Evolutionary conservation across 2,797 vertebrate species (phyloP), one percentile per base, ranked within the genome.

Genomic region (Rhynchotus rufescens): DNA sequence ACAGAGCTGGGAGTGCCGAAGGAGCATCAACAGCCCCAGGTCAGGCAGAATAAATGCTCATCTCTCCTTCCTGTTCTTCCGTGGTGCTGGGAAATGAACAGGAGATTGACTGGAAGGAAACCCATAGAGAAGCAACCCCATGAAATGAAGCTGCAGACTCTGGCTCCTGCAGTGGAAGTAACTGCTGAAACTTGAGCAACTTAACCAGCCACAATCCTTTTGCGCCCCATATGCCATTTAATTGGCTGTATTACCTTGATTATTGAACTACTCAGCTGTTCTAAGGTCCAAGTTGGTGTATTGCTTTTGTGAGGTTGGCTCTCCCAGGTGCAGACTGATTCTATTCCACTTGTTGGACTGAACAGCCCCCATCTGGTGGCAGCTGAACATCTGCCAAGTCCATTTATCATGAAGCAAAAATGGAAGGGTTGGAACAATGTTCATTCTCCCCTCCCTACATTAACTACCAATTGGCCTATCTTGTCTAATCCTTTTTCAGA

Each of bases 391-490:
- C 77, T 96, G 94, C 92, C 94, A 90, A 62, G 54, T 86, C 69
- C 84, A 79, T 77, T 86, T 75, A 90, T 69, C 86, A 79, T 93
- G 86, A 93, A 88, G 90, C 90, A 94, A 94, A 94, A 90, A 92
- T 89, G 89, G 82, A 94, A 95, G 87, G 91, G 87, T 90, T 77
- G 84, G 81, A 93, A 90, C 91, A 91, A 89, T 52, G 81, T 96
- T 92, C 95, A 93, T 75, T 86, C 86, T 95, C 62, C 56, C 61
- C 36, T 66, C 59, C 59, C 76, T 72, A 86, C 72, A 74, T 95
- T 85, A 91, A 94, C 92, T 75, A 94, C 67, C 69, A 83, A 91
- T 94, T 92, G 90, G 81, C 88, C 92, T 92, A 90, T 60, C 86
- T 72, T 75, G 69, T 68, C 84, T 86, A 51, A 56, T 80, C 67